phyloP scores from a whole-genome alignment of 1,140 invertebrate species.

The Archivesica marissinica region DNA sequence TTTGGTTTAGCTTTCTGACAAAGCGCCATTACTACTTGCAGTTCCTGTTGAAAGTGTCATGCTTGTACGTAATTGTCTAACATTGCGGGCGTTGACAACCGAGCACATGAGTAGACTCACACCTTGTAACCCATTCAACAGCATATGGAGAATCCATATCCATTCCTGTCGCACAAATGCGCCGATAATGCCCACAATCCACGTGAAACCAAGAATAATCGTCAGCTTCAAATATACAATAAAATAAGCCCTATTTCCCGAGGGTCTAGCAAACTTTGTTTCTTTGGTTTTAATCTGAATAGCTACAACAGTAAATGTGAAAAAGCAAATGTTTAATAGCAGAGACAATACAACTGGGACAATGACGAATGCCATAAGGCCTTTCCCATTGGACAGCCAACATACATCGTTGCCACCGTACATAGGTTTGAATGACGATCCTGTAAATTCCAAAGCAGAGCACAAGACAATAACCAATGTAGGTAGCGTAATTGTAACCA shows the following conservation, averaged over 20 bases:
- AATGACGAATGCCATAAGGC: slow-evolving; percentile 21
- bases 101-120: slow-evolving; percentile 41
- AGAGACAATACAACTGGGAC: slow-evolving; percentile 26
- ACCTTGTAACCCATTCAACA: slow-evolving; percentile 54
- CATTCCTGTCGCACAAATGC: neutral
- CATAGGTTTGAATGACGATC: neutral
- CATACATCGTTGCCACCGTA: slow-evolving; percentile 30
- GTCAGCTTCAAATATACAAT: slow-evolving; percentile 40
- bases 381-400: slow-evolving; percentile 40
- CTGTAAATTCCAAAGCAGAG: neutral
- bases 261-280: neutral
- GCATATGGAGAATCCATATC: slow-evolving; percentile 25
- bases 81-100: slow-evolving; percentile 17
- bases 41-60: neutral
- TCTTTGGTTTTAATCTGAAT: neutral
- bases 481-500: neutral
- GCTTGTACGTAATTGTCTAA: neutral
- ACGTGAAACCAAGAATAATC: slow-evolving; percentile 50
- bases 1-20: too few relatives aligned
- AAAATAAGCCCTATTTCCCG: slow-evolving; percentile 5
- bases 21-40: neutral
- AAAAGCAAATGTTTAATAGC: neutral
- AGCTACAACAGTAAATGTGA: slow-evolving; percentile 10
- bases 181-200: slow-evolving; percentile 35
- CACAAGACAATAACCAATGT: neutral